These are phyloP conservation scores for Cettia cetti DNA, from an alignment of 2,113 vertebrate species.

Conservation along the genomic window DNA sequence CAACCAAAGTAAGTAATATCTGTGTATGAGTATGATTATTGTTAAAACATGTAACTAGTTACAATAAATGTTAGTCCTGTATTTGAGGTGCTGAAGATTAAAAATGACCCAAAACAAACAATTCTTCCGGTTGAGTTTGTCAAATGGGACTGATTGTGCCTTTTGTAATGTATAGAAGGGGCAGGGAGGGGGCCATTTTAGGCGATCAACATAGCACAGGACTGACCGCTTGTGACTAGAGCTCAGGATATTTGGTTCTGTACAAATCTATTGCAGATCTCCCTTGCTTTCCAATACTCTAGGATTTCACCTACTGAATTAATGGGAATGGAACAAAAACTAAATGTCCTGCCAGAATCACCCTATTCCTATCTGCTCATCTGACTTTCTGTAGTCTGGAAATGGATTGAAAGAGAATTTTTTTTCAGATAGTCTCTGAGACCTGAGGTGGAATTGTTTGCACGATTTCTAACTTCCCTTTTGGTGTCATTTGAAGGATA, in stretches of 20 bases:
- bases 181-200: rapidly evolving
- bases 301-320: neutral
- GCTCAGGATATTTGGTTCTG: neutral
- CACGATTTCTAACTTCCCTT: neutral
- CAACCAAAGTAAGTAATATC: neutral
- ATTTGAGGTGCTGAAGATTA: neutral
- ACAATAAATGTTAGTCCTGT: neutral
- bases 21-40: no score
- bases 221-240: neutral
- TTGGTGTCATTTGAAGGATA: neutral
- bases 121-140: neutral
- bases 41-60: neutral
- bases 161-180: neutral
- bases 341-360: neutral
- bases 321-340: neutral
- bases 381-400: neutral
- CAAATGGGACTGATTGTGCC: neutral
- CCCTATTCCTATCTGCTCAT: neutral
- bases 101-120: neutral
- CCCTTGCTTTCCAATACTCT: neutral
- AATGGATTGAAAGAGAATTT: neutral
- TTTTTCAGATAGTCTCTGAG: neutral
- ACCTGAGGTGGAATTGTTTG: neutral
- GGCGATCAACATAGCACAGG: neutral
- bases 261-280: neutral